phyloP scores from a whole-genome alignment of 2,888 invertebrate genomes.

The Hesperia comma region DNA sequence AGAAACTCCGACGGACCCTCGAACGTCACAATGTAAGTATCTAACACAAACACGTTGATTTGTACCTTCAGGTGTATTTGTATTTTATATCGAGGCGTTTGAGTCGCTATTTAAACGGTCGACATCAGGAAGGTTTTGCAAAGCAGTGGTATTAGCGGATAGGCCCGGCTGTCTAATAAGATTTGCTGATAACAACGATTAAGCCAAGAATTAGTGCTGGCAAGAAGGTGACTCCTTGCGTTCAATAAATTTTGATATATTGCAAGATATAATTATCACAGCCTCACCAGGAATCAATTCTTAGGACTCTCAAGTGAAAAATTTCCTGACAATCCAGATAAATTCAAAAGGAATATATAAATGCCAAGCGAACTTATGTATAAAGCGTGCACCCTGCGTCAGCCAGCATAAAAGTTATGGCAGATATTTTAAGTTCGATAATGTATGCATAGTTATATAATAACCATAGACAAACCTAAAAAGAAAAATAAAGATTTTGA shows the following conservation, averaged over 20 bases:
- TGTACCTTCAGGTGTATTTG: constrained; percentile 42
- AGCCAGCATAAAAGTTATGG: too few relatives aligned
- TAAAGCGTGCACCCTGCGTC: too few relatives aligned
- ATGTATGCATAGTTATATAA: background rate
- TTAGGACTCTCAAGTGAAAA: too few relatives aligned
- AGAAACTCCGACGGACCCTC: constrained; percentile 30
- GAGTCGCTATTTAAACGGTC: constrained; percentile 37
- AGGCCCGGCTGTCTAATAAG: constrained; percentile 62
- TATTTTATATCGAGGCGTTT: constrained; percentile 35
- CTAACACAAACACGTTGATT: constrained; percentile 69
- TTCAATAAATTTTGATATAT: constrained; percentile 36
- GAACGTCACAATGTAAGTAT: constrained; percentile 54
- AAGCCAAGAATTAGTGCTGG: constrained; percentile 50
- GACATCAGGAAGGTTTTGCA: constrained; percentile 52
- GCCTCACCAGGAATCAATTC: too few relatives aligned
- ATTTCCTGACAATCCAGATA: too few relatives aligned
- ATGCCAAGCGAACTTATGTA: too few relatives aligned
- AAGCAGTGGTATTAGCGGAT: constrained; percentile 64
- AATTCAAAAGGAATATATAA: too few relatives aligned
- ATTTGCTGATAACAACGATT: constrained; percentile 63
- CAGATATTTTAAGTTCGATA: background rate
- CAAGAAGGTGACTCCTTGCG: constrained; percentile 38
- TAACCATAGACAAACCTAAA: background rate
- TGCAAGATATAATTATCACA: background rate
- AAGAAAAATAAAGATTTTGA: background rate